Conservation (phyloP, 2,113 vertebrate species). For the Bubo blakistoni region DNA sequence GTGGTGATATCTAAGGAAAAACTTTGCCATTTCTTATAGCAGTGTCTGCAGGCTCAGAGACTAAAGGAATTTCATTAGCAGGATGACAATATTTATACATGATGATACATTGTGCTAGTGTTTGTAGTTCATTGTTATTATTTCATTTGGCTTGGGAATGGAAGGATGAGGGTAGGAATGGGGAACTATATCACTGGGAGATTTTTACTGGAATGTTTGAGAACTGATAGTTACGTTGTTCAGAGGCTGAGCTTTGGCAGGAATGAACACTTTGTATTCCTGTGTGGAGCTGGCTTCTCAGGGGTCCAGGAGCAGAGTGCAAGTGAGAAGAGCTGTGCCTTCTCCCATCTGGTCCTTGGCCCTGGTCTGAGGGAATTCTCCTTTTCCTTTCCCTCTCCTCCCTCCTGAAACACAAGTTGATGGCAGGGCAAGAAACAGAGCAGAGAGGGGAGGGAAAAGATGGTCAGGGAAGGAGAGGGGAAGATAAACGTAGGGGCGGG, state of each 20-base stretch:
- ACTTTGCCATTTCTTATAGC: background rate
- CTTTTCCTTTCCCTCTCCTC: background rate
- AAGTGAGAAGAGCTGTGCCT: background rate
- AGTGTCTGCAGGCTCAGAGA: background rate
- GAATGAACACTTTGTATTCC: background rate
- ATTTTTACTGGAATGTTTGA: background rate
- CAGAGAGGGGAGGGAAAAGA: background rate
- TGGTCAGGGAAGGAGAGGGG: background rate
- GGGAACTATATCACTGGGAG: background rate
- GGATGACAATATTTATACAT: rapidly evolving
- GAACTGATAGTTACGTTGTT: background rate
- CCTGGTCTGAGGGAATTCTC: background rate
- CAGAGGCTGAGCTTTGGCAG: background rate
- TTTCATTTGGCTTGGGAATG: background rate
- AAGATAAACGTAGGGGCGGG: background rate
- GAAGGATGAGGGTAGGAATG: background rate
- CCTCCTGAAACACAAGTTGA: background rate
- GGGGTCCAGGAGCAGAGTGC: background rate
- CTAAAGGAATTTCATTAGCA: background rate
- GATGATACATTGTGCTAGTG: background rate
- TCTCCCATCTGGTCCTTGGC: background rate
- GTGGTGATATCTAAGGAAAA: background rate
- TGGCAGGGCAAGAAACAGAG: background rate
- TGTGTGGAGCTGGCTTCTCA: background rate
- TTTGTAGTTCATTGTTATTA: background rate